A percentile compares a stretch with the other conserved stretches of the same genome.
Evolutionary conservation across 1,140 invertebrate species (phyloP).

Genomic region (Cydia splendana): DNA sequence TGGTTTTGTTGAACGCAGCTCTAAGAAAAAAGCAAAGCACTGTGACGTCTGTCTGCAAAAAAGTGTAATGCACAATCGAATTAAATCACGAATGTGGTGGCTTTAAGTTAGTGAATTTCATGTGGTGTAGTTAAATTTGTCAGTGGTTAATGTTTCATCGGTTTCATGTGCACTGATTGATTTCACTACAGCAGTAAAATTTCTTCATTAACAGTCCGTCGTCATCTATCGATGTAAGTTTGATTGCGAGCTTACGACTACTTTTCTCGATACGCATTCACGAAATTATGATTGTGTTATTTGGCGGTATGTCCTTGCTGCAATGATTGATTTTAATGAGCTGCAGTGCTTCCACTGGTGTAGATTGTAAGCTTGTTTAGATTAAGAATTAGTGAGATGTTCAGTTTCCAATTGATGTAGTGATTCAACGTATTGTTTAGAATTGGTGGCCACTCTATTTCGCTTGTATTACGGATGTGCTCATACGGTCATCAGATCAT

Average conservation of each 20-base stretch:
- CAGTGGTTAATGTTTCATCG: not conserved
- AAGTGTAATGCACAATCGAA: conserved; percentile 29
- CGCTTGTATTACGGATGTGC: not conserved
- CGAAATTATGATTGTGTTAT: conserved; percentile 4
- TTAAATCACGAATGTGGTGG: conserved; percentile 30
- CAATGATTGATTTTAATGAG: not conserved
- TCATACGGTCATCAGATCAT: not conserved
- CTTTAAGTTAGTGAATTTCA: conserved; percentile 13
- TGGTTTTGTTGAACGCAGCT: not conserved
- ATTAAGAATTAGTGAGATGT: not conserved
- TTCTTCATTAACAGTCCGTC: conserved; percentile 1
- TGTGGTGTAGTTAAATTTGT: not conserved
- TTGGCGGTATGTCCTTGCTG: not conserved
- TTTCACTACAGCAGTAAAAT: not conserved
- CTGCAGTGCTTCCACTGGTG: not conserved
- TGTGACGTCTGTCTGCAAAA: conserved; percentile 14
- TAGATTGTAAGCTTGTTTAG: not conserved
- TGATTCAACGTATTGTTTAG: conserved; percentile 12
- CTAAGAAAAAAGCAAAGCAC: conserved; percentile 6
- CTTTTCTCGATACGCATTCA: conserved; percentile 5
- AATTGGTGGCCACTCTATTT: not conserved
- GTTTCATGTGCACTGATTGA: not conserved
- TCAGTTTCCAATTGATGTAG: conserved; percentile 4
- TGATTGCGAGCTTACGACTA: conserved; percentile 4
- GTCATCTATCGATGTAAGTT: conserved; percentile 31